Base-by-base conservation (phyloP, 2,797 vertebrate genomes). In the Neoniphon sammara region DNA sequence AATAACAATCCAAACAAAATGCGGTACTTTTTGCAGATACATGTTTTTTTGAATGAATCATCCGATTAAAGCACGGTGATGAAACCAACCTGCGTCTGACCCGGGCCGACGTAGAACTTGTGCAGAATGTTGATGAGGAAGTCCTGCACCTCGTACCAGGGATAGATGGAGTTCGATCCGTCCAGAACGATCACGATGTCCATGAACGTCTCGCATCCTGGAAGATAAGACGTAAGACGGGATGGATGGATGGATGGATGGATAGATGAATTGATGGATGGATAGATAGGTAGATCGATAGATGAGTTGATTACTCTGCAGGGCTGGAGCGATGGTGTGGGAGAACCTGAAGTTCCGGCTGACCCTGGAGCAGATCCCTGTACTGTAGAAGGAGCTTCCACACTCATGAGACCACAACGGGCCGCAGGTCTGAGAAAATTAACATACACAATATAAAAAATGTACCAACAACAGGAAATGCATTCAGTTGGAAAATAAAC, bases 121-220 rank as follows among this genome's bases (percentile, higher is more conserved):
- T 97, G 95, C 69, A 99, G 91, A 87, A 99, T 95, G 84, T 95
- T 98, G 81, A 98, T 98, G 87, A 99, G 95, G 88, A 99, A 99
- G 83, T 97, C 92, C 78, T 96, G 97, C 21, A 99, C 97, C 83
- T 98, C 97, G 15, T 95, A 96, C 98, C 98, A 99, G 0, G 97
- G 97, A 47, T 98, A 99, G 69, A 99, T 99, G 88, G 97, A 99
- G 92, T 99, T 99, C 69, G 98, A 99, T 11, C 98, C 98, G 0
- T 99, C 98, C 92, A 99, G 90, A 15, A 98, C 97, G 0, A 99
- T 98, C 78, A 98, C 88, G 4, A 99, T 98, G 88, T 99, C 98
- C 96, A 98, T 98, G 90, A 97, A 97, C 0, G 97, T 98, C 91
- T 98, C 97, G 89, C 98, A 99, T 53, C 96, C 98, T 99, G 87